Conservation (phyloP, 2,113 vertebrate genomes). For the Ovis canadensis region DNA sequence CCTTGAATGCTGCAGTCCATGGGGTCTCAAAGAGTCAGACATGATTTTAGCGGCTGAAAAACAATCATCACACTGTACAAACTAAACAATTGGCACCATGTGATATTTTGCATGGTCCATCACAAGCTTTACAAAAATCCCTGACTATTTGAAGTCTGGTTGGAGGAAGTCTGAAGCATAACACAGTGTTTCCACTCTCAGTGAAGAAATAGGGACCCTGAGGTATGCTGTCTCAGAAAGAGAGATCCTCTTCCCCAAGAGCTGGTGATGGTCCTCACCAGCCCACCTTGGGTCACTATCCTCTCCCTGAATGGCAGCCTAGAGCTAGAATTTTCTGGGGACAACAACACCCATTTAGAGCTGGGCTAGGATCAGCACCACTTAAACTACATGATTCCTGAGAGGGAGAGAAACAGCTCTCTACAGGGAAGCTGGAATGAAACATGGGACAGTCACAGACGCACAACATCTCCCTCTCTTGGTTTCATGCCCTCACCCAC, state of each 20-base stretch:
- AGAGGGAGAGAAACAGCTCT: background rate
- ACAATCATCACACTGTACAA: background rate
- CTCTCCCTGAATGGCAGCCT: background rate
- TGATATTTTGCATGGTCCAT: background rate
- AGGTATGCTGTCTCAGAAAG: background rate
- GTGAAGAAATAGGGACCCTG: background rate
- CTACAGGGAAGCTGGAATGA: background rate
- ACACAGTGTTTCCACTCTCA: background rate
- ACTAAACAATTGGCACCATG: accelerated
- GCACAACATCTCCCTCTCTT: background rate
- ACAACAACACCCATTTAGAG: background rate
- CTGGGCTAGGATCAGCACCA: background rate
- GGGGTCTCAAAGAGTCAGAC: background rate
- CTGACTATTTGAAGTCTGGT: too few species aligned
- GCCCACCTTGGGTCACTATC: background rate
- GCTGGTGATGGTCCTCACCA: background rate
- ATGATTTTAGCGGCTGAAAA: background rate
- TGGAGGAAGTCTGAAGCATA: background rate
- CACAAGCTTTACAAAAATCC: background rate
- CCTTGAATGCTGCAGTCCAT: background rate
- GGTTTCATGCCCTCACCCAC: background rate
- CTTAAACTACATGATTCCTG: background rate
- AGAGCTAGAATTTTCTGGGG: background rate
- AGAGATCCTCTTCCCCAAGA: background rate
- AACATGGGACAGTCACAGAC: background rate